phyloP scores from a whole-genome alignment of 2,113 vertebrate species.

The Megaleporinus macrocephalus region DNA sequence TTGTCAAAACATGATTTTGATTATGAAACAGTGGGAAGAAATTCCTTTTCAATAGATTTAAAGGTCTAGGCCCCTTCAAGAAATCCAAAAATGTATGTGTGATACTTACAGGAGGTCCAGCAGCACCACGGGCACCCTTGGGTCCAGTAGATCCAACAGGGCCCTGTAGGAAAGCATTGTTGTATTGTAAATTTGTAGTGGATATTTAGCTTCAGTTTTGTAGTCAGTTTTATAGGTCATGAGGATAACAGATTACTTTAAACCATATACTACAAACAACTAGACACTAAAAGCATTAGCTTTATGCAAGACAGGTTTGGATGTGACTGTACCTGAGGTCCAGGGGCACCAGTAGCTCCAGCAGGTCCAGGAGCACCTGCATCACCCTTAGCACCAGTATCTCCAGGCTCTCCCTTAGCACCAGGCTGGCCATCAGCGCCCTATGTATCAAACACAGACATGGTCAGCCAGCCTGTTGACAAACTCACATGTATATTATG shows the following conservation, averaged over 20 bases:
- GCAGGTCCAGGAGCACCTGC: constrained; percentile 90
- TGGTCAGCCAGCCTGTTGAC: not conserved
- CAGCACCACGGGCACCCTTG: constrained; percentile 91
- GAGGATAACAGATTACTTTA: too few relatives aligned
- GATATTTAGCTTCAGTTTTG: not conserved
- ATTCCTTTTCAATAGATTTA: not conserved
- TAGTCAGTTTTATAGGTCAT: too few relatives aligned
- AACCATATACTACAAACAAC: too few relatives aligned
- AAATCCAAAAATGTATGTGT: not conserved
- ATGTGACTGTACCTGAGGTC: constrained; percentile 73
- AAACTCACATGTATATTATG: not conserved
- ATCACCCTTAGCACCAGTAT: constrained; percentile 93
- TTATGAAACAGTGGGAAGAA: not conserved
- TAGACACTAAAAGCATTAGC: not conserved
- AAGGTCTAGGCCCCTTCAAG: not conserved
- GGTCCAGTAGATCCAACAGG: constrained; percentile 91
- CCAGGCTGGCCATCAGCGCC: constrained; percentile 87
- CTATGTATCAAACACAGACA: constrained; percentile 64
- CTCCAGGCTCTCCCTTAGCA: constrained; percentile 84
- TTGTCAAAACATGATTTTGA: not conserved
- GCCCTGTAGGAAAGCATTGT: constrained; percentile 77
- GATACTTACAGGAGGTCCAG: constrained; percentile 94
- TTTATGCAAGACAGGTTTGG: not conserved
- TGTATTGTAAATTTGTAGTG: not conserved
- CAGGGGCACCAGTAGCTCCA: constrained; percentile 85